phyloP scores from a whole-genome alignment of 2,888 invertebrate genomes.

The Nesidiocoris tenuis region DNA sequence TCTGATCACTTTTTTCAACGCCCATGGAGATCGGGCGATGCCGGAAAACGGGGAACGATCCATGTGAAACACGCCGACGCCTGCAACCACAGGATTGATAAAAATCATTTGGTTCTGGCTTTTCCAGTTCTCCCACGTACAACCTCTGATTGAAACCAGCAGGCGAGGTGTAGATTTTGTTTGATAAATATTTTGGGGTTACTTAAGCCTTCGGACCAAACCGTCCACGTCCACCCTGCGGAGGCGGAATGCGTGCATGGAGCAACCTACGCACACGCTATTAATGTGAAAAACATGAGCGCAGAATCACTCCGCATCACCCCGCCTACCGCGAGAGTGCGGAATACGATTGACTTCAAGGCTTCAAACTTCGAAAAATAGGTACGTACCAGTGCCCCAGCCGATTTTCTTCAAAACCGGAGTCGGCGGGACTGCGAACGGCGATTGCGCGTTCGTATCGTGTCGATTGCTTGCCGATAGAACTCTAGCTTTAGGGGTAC shows the following conservation, averaged over 20 bases:
- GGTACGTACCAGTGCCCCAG: slow-evolving; percentile 68
- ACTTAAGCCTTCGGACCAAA: too few species aligned
- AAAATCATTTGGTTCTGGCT: neutral
- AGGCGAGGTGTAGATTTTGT: neutral
- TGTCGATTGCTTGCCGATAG: too few species aligned
- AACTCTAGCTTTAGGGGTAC: slow-evolving; percentile 20
- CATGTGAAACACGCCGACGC: slow-evolving; percentile 74
- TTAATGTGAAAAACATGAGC: too few species aligned
- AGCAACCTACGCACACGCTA: too few species aligned
- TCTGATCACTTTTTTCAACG: slow-evolving; percentile 71
- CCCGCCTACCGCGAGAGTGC: too few species aligned
- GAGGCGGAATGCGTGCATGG: too few species aligned
- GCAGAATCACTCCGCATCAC: too few species aligned
- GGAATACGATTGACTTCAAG: too few species aligned
- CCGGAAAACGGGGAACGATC: slow-evolving; percentile 70
- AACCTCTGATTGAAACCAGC: neutral
- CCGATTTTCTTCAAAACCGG: slow-evolving; percentile 72
- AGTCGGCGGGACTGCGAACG: slow-evolving; percentile 61
- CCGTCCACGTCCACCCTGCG: too few species aligned
- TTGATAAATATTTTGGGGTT: too few species aligned
- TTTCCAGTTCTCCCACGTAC: neutral
- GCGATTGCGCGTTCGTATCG: slow-evolving; percentile 16
- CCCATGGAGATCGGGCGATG: slow-evolving; percentile 78
- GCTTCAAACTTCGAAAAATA: too few species aligned
- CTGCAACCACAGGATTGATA: slow-evolving; percentile 55